Conservation (phyloP, 2,888 invertebrate genomes). For the Pachydiplax longipennis region DNA sequence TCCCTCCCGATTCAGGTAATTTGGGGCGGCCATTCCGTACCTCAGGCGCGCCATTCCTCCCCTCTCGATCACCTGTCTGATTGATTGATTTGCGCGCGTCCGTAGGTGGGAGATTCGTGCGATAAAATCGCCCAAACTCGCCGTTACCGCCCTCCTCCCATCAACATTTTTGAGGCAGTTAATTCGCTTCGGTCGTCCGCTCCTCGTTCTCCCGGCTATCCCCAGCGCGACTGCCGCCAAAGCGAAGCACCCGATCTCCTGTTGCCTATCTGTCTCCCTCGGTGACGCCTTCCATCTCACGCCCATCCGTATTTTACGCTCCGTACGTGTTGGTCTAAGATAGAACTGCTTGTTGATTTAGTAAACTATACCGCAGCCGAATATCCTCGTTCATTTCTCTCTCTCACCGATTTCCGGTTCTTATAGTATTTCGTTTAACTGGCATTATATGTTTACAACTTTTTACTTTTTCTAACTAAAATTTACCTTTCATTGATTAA, state of each 20-base stretch:
- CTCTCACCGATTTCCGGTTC: neutral
- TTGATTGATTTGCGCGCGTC: conserved; percentile 30
- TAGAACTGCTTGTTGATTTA: no score
- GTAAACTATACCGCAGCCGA: no score
- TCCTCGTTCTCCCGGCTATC: conserved; percentile 26
- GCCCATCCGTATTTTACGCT: no score
- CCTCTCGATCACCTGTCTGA: conserved; percentile 36
- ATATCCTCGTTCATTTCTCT: no score
- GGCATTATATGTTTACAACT: no score
- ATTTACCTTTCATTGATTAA: no score
- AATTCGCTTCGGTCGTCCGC: conserved; percentile 29
- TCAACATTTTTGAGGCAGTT: conserved; percentile 44
- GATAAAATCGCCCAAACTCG: conserved; percentile 27
- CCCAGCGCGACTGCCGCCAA: conserved; percentile 25
- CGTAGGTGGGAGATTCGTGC: neutral
- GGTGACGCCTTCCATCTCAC: neutral
- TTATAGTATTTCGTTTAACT: no score
- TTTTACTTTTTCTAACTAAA: no score
- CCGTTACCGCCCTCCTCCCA: neutral
- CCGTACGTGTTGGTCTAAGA: no score
- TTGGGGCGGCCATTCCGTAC: neutral
- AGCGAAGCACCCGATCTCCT: neutral
- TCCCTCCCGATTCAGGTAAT: neutral
- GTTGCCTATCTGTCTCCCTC: neutral
- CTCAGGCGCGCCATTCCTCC: neutral